Conservation (phyloP, 2,888 invertebrate species). For the Cantharis rustica region DNA sequence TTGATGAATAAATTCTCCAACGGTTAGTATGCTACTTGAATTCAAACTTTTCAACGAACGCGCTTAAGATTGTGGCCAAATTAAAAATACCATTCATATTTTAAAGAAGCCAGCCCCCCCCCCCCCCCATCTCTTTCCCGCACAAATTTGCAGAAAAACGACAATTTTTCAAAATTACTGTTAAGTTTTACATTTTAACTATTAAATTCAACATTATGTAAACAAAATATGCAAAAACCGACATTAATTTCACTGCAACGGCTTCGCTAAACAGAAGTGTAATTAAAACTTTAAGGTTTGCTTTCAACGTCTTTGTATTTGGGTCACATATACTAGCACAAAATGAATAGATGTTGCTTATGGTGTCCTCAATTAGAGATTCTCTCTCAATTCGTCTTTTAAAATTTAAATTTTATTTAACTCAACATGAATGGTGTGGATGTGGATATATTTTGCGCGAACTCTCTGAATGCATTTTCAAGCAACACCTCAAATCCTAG, state of each 20-base stretch:
- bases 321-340: neutral
- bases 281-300: neutral
- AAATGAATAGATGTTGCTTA: neutral
- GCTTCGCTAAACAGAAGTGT: neutral
- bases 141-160: neutral
- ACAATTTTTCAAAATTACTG: neutral
- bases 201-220: neutral
- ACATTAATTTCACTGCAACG: neutral
- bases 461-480: too few relatives aligned
- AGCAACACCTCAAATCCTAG: too few relatives aligned
- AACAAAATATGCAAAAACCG: neutral
- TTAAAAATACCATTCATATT: constrained; percentile 17
- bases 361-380: neutral
- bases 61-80: constrained; percentile 9
- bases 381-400: neutral
- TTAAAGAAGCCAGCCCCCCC: constrained; percentile 1
- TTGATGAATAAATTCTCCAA: constrained; percentile 26
- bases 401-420: too few relatives aligned
- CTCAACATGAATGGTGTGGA: too few relatives aligned
- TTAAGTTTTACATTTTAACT: neutral
- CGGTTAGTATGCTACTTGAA: constrained; percentile 12
- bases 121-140: neutral
- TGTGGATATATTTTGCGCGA: too few relatives aligned
- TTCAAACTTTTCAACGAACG: constrained; percentile 21
- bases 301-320: neutral